These are phyloP conservation scores for Drosophila pachea DNA, from an alignment of 1,140 invertebrate genomes.

Conservation along the genomic window DNA sequence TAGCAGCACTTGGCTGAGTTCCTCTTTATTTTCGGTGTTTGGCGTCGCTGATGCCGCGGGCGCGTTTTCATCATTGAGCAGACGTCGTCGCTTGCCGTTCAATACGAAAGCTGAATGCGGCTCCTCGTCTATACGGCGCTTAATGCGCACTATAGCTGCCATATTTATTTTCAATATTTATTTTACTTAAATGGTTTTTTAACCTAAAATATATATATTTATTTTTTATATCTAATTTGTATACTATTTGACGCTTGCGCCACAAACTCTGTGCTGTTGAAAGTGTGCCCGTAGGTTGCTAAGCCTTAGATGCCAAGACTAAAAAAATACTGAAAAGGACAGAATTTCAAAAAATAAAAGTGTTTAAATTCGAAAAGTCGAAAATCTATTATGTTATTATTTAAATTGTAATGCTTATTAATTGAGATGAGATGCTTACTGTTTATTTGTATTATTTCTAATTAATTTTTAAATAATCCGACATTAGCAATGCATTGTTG, in stretches of 20 bases:
- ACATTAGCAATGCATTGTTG: not conserved
- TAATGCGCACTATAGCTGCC: constrained; percentile 81
- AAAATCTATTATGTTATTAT: too few relatives aligned
- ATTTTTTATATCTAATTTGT: constrained; percentile 9
- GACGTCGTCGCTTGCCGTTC: constrained; percentile 80
- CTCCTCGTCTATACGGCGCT: constrained; percentile 81
- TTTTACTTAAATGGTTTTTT: constrained; percentile 19
- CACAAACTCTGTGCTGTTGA: constrained; percentile 8
- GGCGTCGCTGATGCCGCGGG: constrained; percentile 9
- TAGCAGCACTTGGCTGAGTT: constrained; percentile 79
- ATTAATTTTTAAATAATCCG: too few relatives aligned
- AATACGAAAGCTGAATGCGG: constrained; percentile 81
- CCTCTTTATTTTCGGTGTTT: constrained; percentile 43
- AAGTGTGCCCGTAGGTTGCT: constrained; percentile 19
- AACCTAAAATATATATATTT: not conserved
- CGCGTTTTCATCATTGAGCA: constrained; percentile 53
- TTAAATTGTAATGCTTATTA: too few relatives aligned
- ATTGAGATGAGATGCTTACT: too few relatives aligned
- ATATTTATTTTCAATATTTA: constrained; percentile 70
- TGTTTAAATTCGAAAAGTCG: too few relatives aligned
- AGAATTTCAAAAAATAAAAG: not conserved
- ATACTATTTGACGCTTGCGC: constrained; percentile 10
- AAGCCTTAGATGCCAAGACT: not conserved
- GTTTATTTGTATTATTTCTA: too few relatives aligned
- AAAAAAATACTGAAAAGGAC: constrained; percentile 1